phyloP scores from a whole-genome alignment of 2,888 invertebrate genomes.

The Brachylomia viminalis region DNA sequence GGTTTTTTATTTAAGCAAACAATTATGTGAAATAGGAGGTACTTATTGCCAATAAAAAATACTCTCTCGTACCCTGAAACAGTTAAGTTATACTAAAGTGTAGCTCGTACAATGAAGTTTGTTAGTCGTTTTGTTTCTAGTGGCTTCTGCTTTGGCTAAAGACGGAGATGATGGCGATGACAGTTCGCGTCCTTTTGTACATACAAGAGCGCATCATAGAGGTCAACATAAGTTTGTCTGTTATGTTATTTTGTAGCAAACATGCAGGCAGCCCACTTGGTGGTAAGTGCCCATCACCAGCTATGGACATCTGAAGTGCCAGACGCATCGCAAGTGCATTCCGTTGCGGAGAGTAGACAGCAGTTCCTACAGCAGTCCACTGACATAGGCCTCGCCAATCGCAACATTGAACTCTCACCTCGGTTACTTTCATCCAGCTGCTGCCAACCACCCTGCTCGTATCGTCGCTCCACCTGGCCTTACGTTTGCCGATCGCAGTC shows the following conservation, averaged over 20 bases:
- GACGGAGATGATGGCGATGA: not conserved
- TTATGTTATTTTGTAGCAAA: too few species aligned
- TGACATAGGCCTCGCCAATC: not conserved
- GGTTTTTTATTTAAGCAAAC: not conserved
- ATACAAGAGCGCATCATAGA: slow-evolving; percentile 12
- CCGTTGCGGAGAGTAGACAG: not conserved
- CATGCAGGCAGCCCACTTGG: not conserved
- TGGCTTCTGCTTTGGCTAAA: slow-evolving; percentile 3
- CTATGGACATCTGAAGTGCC: too few species aligned
- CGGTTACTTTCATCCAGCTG: not conserved
- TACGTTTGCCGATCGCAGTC: not conserved
- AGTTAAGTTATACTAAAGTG: not conserved
- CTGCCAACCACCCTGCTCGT: too few species aligned
- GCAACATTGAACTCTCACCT: not conserved
- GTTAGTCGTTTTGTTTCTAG: slow-evolving; percentile 1
- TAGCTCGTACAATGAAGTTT: slow-evolving; percentile 11
- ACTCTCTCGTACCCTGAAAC: not conserved
- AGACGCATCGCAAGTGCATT: too few species aligned
- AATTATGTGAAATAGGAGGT: not conserved
- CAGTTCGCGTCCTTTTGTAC: not conserved
- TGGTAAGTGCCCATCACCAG: not conserved
- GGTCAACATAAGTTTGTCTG: slow-evolving; percentile 9
- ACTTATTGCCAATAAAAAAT: not conserved
- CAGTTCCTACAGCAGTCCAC: not conserved
- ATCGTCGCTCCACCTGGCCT: not conserved